Evolutionary conservation across 1,140 invertebrate genomes (phyloP).

Genomic region (Plutomurus gul): DNA sequence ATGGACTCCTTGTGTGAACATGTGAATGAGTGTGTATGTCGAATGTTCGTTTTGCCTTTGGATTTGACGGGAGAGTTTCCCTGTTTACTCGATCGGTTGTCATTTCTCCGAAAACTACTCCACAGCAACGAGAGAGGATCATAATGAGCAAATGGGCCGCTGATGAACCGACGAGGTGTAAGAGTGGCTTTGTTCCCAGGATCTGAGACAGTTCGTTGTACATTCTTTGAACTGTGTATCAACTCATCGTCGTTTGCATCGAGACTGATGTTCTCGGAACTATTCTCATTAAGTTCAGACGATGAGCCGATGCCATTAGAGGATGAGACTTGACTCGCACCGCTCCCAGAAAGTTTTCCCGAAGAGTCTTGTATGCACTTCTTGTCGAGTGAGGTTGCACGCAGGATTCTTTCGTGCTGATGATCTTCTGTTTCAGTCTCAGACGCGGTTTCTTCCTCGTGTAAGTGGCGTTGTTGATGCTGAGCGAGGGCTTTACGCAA

Average conservation of each 20-base stretch:
- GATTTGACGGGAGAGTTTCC: slow-evolving; percentile 36
- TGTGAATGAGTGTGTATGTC: slow-evolving; percentile 53
- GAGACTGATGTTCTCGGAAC: slow-evolving; percentile 49
- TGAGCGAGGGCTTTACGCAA: slow-evolving; percentile 63
- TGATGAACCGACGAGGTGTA: slow-evolving; percentile 50
- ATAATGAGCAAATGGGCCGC: slow-evolving; percentile 51
- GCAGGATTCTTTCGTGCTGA: neutral
- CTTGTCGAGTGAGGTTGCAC: neutral
- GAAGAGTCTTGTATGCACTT: slow-evolving; percentile 29
- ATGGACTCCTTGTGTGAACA: slow-evolving; percentile 49
- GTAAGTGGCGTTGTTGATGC: slow-evolving; percentile 58
- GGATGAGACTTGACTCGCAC: slow-evolving; percentile 48
- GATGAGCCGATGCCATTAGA: slow-evolving; percentile 53
- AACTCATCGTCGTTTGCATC: slow-evolving; percentile 43
- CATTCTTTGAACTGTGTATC: slow-evolving; percentile 46
- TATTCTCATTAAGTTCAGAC: slow-evolving; percentile 55
- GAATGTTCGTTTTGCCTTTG: slow-evolving; percentile 52
- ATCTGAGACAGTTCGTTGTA: slow-evolving; percentile 52
- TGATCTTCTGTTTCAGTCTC: slow-evolving; percentile 62
- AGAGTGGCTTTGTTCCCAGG: slow-evolving; percentile 52
- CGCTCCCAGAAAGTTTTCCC: slow-evolving; percentile 4
- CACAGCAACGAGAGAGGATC: slow-evolving; percentile 52
- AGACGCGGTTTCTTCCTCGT: slow-evolving; percentile 59
- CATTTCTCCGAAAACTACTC: slow-evolving; percentile 51
- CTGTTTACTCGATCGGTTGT: slow-evolving; percentile 19